Conservation (phyloP, 2,888 invertebrate genomes). For the Aphodius granarius region DNA sequence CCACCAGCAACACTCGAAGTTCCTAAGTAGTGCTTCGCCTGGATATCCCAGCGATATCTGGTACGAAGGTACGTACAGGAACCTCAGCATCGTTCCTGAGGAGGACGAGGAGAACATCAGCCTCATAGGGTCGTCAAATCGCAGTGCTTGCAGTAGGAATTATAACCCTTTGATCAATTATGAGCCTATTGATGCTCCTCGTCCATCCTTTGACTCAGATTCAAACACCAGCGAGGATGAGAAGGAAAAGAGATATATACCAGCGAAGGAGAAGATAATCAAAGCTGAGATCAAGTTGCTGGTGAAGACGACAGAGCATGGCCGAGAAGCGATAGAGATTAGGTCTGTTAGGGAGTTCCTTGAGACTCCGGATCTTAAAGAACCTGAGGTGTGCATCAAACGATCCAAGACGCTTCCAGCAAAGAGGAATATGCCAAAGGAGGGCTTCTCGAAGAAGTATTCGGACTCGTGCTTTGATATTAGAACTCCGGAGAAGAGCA, state of each 20-base stretch:
- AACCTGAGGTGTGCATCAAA: slow-evolving; percentile 16
- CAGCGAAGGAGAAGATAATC: slow-evolving; percentile 42
- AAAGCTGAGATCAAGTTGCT: slow-evolving; percentile 58
- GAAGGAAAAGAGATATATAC: slow-evolving; percentile 31
- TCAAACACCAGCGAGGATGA: slow-evolving; percentile 40
- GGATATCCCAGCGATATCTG: slow-evolving; percentile 45
- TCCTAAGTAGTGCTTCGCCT: slow-evolving; percentile 7
- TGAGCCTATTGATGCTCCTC: slow-evolving; percentile 19
- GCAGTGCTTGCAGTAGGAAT: slow-evolving; percentile 23
- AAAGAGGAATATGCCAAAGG: slow-evolving; percentile 27
- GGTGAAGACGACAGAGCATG: slow-evolving; percentile 55
- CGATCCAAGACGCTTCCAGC: slow-evolving; percentile 37
- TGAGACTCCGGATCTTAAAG: slow-evolving; percentile 36
- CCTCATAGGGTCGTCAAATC: slow-evolving; percentile 41
- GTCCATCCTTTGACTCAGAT: slow-evolving; percentile 23
- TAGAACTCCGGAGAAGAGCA: background rate
- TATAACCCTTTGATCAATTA: slow-evolving; percentile 21
- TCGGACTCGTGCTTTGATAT: slow-evolving; percentile 22
- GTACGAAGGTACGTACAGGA: slow-evolving; percentile 53
- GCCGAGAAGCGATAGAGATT: slow-evolving; percentile 57
- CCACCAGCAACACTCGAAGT: slow-evolving; percentile 15
- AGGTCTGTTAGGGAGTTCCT: slow-evolving; percentile 52
- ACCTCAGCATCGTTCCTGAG: slow-evolving; percentile 53
- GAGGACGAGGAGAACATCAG: slow-evolving; percentile 52
- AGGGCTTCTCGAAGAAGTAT: slow-evolving; percentile 15